These are phyloP conservation scores for Vombatus ursinus DNA, from an alignment of 2,113 vertebrate genomes.

Conservation along the genomic window DNA sequence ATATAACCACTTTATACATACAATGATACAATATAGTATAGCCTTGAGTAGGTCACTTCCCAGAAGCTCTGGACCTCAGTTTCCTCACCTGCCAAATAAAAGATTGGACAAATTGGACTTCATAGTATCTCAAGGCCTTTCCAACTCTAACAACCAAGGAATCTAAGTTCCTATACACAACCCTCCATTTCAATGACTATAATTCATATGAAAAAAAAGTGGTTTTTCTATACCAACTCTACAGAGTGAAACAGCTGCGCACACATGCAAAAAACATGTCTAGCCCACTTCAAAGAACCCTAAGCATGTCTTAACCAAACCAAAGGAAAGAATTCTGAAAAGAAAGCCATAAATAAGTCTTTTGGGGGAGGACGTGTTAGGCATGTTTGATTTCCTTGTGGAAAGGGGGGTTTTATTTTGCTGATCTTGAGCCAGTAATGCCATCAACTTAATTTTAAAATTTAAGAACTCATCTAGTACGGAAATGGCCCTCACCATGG, in stretches of 20 bases:
- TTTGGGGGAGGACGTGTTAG: neutral
- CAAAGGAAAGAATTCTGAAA: conserved; percentile 50
- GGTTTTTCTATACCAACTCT: conserved; percentile 58
- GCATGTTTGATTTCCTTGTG: conserved; percentile 38
- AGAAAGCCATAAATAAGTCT: conserved; percentile 43
- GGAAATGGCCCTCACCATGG: neutral
- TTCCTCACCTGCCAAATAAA: neutral
- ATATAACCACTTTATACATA: neutral
- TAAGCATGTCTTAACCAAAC: conserved; percentile 66
- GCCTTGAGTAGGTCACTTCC: neutral
- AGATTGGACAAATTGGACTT: neutral
- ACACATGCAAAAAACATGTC: conserved; percentile 73
- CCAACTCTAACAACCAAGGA: neutral
- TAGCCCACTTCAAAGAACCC: conserved; percentile 80
- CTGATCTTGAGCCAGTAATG: conserved; percentile 57
- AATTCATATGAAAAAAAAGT: conserved; percentile 56
- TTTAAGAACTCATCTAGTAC: neutral
- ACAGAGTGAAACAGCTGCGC: conserved; percentile 68
- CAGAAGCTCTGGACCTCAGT: neutral
- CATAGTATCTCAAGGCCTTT: neutral
- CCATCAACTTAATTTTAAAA: conserved; percentile 37
- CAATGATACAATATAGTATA: neutral
- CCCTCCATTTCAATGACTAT: conserved; percentile 8
- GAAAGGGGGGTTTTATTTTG: conserved; percentile 42
- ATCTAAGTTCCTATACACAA: neutral